phyloP scores from a whole-genome alignment of 2,113 vertebrate genomes.

The Propithecus coquereli region DNA sequence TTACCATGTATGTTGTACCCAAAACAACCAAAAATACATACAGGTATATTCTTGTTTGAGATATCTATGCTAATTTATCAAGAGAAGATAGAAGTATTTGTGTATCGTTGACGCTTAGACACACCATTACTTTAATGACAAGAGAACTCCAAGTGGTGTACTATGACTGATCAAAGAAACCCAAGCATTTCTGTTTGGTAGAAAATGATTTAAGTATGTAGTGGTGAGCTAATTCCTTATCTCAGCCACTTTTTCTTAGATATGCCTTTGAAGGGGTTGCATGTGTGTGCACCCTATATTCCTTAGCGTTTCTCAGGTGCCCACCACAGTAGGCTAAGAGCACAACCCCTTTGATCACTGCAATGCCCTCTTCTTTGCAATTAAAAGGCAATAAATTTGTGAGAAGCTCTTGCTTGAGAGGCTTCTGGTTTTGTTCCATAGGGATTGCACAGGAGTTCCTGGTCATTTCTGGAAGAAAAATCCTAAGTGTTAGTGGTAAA shows the following conservation, averaged over 20 bases:
- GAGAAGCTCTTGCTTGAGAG: neutral
- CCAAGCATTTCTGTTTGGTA: neutral
- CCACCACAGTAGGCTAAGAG: neutral
- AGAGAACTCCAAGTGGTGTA: neutral
- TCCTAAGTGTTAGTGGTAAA: neutral
- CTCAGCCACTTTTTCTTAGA: neutral
- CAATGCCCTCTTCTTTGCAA: neutral
- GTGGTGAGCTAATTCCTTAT: neutral
- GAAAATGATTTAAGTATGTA: neutral
- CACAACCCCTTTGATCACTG: neutral
- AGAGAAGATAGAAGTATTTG: neutral
- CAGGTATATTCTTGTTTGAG: neutral
- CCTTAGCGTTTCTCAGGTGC: neutral
- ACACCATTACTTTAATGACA: neutral
- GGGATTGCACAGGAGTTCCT: neutral
- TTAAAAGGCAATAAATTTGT: neutral
- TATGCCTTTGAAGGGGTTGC: neutral
- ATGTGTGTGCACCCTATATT: fast-evolving
- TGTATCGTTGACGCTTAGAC: neutral
- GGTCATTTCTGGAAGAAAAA: neutral
- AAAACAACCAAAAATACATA: neutral
- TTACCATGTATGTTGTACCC: neutral
- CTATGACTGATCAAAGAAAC: neutral
- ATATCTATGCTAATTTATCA: neutral
- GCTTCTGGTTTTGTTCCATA: neutral